Conservation (phyloP, 2,113 vertebrate genomes). For the Limnothrissa miodon region DNA sequence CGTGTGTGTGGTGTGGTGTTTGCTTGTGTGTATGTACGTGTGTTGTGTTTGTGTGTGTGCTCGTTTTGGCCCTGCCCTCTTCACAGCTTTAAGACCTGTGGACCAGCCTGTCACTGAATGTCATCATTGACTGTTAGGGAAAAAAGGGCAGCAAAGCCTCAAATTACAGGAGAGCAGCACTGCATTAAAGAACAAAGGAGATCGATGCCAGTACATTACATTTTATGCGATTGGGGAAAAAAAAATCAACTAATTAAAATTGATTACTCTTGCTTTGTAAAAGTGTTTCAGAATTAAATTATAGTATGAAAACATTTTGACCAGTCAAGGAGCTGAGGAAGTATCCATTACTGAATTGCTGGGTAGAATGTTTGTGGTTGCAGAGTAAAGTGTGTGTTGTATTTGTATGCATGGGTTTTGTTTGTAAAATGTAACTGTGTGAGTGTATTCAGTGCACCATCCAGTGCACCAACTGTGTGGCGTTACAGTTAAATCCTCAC, state of each 20-base stretch:
- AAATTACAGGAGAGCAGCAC: slow-evolving; percentile 81
- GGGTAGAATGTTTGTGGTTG: slow-evolving; percentile 76
- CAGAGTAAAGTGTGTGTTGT: slow-evolving; percentile 68
- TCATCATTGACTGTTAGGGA: slow-evolving; percentile 73
- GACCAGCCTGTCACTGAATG: slow-evolving; percentile 69
- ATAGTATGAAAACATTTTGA: slow-evolving; percentile 86
- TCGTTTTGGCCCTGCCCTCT: not conserved
- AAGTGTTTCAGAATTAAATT: slow-evolving; percentile 86
- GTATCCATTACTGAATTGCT: slow-evolving; percentile 84
- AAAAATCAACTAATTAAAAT: slow-evolving; percentile 85
- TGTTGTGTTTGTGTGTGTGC: slow-evolving; percentile 14
- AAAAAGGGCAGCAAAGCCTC: slow-evolving; percentile 60
- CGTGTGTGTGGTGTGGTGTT: slow-evolving; percentile 13
- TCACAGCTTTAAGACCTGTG: slow-evolving; percentile 45
- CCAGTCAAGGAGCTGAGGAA: slow-evolving; percentile 79
- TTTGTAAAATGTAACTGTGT: slow-evolving; percentile 20
- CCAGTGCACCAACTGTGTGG: slow-evolving; percentile 44
- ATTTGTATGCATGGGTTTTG: not conserved
- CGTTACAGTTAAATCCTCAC: slow-evolving; percentile 68
- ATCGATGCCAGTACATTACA: slow-evolving; percentile 82
- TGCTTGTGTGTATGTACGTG: not conserved
- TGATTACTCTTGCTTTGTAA: slow-evolving; percentile 83
- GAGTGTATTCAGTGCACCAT: not conserved
- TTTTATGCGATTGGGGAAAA: slow-evolving; percentile 77
- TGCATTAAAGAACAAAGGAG: slow-evolving; percentile 83